Evolutionary conservation across 2,113 vertebrate genomes (phyloP).

Genomic region (Desmodus rotundus): DNA sequence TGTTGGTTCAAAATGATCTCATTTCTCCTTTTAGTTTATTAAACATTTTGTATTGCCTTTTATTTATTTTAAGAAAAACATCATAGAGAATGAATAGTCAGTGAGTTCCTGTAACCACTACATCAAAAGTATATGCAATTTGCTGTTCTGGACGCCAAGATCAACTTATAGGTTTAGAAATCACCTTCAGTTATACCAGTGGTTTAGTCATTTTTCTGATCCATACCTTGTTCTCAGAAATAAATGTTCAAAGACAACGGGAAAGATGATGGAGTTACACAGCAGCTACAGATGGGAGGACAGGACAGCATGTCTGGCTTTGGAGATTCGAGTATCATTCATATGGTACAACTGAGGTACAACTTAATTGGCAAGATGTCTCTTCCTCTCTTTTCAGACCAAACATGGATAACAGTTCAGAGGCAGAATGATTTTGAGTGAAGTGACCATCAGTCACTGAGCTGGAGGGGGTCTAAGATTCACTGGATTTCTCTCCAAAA

Average conservation of each 20-base stretch:
- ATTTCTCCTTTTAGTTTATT: neutral
- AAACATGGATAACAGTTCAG: neutral
- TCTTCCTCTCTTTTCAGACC: neutral
- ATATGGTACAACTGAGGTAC: neutral
- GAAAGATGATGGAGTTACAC: neutral
- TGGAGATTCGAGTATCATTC: neutral
- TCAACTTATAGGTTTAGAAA: slow-evolving; percentile 30
- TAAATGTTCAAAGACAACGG: slow-evolving; percentile 29
- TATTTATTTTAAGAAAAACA: slow-evolving; percentile 8
- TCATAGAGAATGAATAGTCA: neutral
- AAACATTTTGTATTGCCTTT: neutral
- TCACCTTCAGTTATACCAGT: neutral
- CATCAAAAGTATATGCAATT: neutral
- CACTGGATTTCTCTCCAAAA: slow-evolving; percentile 12
- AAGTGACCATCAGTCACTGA: neutral
- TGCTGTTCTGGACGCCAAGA: neutral
- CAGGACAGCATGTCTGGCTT: neutral
- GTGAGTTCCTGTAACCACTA: neutral
- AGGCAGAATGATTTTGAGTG: neutral
- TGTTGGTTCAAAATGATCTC: slow-evolving; percentile 19
- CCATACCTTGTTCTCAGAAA: slow-evolving; percentile 7
- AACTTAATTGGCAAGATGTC: neutral
- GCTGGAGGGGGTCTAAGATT: neutral
- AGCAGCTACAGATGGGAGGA: neutral
- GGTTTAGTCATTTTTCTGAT: neutral